Conservation (phyloP, 2,888 invertebrate species). For the Rotaria sp. region DNA sequence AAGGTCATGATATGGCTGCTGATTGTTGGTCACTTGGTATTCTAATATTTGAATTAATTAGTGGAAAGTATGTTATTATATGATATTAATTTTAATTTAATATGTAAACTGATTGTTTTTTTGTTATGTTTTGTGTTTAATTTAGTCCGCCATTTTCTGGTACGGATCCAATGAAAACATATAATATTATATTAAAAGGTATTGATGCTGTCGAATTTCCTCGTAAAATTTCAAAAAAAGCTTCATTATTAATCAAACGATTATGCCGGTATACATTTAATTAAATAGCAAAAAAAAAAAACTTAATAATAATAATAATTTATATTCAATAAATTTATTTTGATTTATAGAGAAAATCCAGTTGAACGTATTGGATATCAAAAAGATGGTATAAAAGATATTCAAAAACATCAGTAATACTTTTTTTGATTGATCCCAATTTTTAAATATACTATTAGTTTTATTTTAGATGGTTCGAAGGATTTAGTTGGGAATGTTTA, state of each 20-base stretch:
- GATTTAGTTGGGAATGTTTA: conserved; percentile 95
- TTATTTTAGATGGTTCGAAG: conserved; percentile 79
- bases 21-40: conserved; percentile 99
- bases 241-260: conserved; percentile 86
- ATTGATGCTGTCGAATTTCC: conserved; percentile 97
- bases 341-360: conserved; percentile 71
- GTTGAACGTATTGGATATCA: conserved; percentile 92
- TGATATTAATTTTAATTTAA: not conserved
- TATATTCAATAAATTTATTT: not conserved
- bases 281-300: too few species aligned
- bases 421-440: not conserved
- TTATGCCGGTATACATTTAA: conserved; percentile 64
- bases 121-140: too few species aligned
- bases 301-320: too few species aligned
- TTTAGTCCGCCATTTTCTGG: conserved; percentile 77
- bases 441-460: not conserved
- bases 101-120: not conserved
- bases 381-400: conserved; percentile 88
- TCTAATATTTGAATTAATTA: conserved; percentile 91
- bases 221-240: conserved; percentile 81
- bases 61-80: conserved; percentile 60
- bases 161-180: conserved; percentile 96
- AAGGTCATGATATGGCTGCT: conserved; percentile 81
- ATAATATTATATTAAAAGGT: conserved; percentile 94
- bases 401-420: conserved; percentile 79